Evolutionary conservation across 1,140 invertebrate genomes (phyloP).

Genomic region (Pseudomyrmex flavicornis): DNA sequence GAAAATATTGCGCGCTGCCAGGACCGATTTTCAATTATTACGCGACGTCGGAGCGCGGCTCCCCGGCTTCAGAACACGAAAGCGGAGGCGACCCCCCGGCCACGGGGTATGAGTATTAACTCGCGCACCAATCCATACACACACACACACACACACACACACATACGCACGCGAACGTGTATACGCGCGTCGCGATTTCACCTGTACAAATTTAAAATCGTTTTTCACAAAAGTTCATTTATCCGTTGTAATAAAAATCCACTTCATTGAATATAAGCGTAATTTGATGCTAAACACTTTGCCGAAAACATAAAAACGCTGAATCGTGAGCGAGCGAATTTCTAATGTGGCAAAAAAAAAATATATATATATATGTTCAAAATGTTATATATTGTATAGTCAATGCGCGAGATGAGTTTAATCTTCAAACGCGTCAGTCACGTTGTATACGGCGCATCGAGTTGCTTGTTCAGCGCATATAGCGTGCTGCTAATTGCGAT

Average conservation of each 20-base stretch:
- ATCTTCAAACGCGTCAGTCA: slow-evolving; percentile 10
- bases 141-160: too few species aligned
- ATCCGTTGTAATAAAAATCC: background rate
- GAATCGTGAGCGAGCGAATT: background rate
- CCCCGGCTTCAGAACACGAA: slow-evolving; percentile 25
- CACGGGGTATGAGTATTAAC: slow-evolving; percentile 4
- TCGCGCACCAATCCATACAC: background rate
- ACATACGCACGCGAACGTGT: background rate
- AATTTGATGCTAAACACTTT: too few species aligned
- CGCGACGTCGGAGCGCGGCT: background rate
- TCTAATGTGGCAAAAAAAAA: background rate
- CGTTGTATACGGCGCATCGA: background rate
- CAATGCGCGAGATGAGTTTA: slow-evolving; percentile 10
- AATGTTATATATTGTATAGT: background rate
- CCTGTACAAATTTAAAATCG: background rate
- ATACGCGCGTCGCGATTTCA: background rate
- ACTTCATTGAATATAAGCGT: background rate
- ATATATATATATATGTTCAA: background rate
- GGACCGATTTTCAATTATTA: slow-evolving; percentile 61
- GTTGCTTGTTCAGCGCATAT: background rate
- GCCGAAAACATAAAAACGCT: background rate
- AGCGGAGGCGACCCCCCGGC: background rate
- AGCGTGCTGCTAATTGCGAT: slow-evolving; percentile 9
- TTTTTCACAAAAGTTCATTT: background rate
- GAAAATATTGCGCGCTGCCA: slow-evolving; percentile 54